A percentile compares a stretch with the other conserved stretches of the same genome.
Conservation (phyloP, 1,140 invertebrate species). For the Drosophila burlai region DNA sequence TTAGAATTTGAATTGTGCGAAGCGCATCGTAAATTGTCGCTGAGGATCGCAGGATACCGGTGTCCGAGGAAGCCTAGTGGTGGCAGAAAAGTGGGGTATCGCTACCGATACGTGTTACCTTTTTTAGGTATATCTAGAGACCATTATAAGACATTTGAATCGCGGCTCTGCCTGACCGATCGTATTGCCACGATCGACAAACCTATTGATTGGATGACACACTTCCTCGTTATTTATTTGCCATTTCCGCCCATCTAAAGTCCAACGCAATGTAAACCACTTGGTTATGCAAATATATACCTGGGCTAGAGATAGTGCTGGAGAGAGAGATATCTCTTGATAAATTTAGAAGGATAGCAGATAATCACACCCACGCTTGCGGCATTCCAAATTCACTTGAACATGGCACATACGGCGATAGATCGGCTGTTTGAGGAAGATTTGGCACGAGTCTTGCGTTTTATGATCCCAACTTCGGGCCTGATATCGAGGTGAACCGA, state of each 20-base stretch:
- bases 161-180: background rate
- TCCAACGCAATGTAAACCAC: slow-evolving; percentile 67
- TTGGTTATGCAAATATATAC: slow-evolving; percentile 69
- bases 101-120: background rate
- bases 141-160: background rate
- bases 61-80: background rate
- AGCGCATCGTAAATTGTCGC: slow-evolving; percentile 79
- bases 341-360: slow-evolving; percentile 31
- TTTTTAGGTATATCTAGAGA: background rate
- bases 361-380: slow-evolving; percentile 60
- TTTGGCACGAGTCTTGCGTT: slow-evolving; percentile 61
- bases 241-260: slow-evolving; percentile 36
- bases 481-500: slow-evolving; percentile 62
- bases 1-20: slow-evolving; percentile 83
- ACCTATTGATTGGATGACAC: slow-evolving; percentile 46
- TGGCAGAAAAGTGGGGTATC: background rate
- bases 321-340: slow-evolving; percentile 15
- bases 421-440: slow-evolving; percentile 64
- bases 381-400: slow-evolving; percentile 70
- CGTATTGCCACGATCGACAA: background rate
- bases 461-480: slow-evolving; percentile 46
- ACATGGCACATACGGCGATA: slow-evolving; percentile 31
- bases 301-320: slow-evolving; percentile 26
- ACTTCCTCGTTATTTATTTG: slow-evolving; percentile 41
- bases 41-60: background rate